Evolutionary conservation across 2,113 vertebrate species (phyloP), one percentile per base, ranked within the genome.

Genomic region (Cichladusa arquata): DNA sequence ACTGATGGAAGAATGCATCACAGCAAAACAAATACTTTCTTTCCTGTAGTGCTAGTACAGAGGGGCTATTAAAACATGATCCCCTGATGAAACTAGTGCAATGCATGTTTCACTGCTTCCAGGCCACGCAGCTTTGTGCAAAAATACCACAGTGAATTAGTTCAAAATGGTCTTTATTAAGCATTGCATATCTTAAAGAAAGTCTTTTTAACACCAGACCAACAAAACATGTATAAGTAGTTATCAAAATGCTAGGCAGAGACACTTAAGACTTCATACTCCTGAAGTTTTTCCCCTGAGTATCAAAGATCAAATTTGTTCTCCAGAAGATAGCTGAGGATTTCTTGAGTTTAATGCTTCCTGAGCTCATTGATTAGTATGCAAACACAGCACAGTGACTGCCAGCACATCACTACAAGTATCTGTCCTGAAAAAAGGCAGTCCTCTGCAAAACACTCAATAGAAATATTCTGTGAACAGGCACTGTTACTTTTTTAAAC

Each of bases 271-370:
- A 44, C 28, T 92, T 94, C 57, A 42, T 60, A 53, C 38, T 40
- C 47, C 62, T 50, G 23, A 78, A 64, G 83, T 34, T 87, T 53
- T 58, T 72, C 87, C 91, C 95, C 47, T 40, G 40, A 51, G 65
- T 70, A 92, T 95, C 84, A 73, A 95, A 97, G 31, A 95, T 51
- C 92, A 85, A 16, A n/a, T 92, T 92, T 72, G 45, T 83, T 96
- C 93, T 67, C 22, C 62, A 91, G 62, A 95, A 53, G 66, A 42
- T 18, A 56, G 26, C 65, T 95, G 73, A 95, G 50, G 31, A 69
- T 95, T 96, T 57, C 54, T 90, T 2, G 24, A 86, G 61, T 60
- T 45, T 62, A 66, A 87, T 51, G 47, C 90, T 95, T 95, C 83
- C 76, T 90, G 64, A 88, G 65, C 72, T 64, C 36, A 54, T 57